Evolutionary conservation across 2,888 invertebrate species (phyloP).

Genomic region (Rambutsinella grinnellia): DNA sequence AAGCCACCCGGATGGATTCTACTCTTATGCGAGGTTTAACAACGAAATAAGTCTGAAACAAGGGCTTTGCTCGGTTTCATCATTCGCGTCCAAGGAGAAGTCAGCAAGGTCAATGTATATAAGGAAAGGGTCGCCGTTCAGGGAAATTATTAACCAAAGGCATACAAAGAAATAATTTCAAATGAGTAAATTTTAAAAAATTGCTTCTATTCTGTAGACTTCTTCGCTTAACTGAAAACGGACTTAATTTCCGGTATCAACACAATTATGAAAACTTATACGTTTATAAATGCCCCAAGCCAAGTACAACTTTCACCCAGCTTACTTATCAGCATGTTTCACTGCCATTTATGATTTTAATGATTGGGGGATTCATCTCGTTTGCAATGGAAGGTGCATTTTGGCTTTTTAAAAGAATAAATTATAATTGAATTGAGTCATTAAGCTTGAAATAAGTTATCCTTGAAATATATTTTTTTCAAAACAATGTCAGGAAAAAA

Average conservation of each 20-base stretch:
- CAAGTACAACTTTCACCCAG: not conserved
- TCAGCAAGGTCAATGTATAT: constrained; percentile 18
- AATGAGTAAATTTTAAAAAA: not conserved
- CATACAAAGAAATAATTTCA: not conserved
- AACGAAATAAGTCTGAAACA: not conserved
- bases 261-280: not conserved
- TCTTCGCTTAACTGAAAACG: constrained; percentile 13
- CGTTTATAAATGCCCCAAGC: not conserved
- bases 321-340: not conserved
- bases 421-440: too few species aligned
- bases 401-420: too few species aligned
- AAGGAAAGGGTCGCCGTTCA: constrained; percentile 6
- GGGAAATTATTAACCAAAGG: constrained; percentile 16
- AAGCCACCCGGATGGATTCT: constrained; percentile 25
- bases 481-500: too few species aligned
- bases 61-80: constrained; percentile 7
- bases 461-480: too few species aligned
- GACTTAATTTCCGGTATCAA: constrained; percentile 22
- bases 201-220: constrained; percentile 10
- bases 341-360: constrained; percentile 1
- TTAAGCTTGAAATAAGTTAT: too few species aligned
- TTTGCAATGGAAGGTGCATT: constrained; percentile 2
- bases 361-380: not conserved
- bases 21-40: not conserved
- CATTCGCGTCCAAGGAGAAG: constrained; percentile 1